These are phyloP conservation scores for Meloidogyne floridensis DNA, from an alignment of 1,140 invertebrate genomes.

Conservation along the genomic window DNA sequence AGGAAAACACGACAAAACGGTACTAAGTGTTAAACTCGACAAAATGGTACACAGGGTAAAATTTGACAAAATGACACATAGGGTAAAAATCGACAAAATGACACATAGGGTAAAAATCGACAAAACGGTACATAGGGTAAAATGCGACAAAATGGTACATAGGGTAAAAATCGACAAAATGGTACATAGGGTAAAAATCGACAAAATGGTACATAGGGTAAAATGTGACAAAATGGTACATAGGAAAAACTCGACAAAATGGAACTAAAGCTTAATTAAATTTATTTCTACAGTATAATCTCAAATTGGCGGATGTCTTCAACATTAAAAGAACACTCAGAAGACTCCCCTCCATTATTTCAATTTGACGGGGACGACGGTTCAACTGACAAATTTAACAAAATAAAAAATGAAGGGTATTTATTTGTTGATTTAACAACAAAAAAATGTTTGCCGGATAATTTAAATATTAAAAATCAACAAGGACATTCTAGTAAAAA, in stretches of 20 bases:
- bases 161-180: too few relatives aligned
- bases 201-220: too few relatives aligned
- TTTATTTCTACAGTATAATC: conserved; percentile 39
- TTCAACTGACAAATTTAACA: conserved; percentile 43
- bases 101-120: not conserved
- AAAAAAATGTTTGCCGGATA: not conserved
- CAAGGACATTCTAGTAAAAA: conserved; percentile 30
- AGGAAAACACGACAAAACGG: too few relatives aligned
- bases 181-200: too few relatives aligned
- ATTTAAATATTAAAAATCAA: not conserved
- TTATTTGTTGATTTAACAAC: conserved; percentile 36
- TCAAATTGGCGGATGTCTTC: conserved; percentile 44
- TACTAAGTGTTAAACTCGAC: too few relatives aligned
- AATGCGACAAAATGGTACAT: too few relatives aligned
- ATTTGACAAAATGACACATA: not conserved
- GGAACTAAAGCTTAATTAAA: not conserved
- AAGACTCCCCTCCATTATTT: conserved; percentile 32
- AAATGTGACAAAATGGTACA: not conserved
- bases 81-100: not conserved
- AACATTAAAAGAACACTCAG: not conserved
- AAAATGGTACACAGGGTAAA: not conserved
- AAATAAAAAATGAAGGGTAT: conserved; percentile 37
- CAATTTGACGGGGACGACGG: conserved; percentile 50
- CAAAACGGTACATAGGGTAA: too few relatives aligned
- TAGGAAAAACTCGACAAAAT: not conserved